Evolutionary conservation across 1,140 invertebrate species (phyloP).

Genomic region (Bathynomus jamesi): DNA sequence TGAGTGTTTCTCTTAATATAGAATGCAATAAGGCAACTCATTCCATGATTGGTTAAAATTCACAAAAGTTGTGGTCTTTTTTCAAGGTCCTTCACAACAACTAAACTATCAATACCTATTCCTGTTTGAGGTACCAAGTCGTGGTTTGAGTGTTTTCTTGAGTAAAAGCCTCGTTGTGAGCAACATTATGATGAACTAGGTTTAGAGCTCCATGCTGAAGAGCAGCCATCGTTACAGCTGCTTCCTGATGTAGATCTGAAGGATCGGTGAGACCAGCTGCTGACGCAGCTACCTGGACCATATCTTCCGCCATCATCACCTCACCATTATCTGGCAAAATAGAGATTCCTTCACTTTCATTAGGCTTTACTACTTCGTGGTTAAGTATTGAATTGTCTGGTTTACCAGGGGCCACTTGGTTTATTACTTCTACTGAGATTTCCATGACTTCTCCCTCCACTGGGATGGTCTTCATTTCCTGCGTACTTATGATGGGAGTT

Average conservation of each 20-base stretch:
- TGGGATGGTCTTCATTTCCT: neutral
- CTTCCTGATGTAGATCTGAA: neutral
- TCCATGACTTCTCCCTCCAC: neutral
- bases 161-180: too few relatives aligned
- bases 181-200: neutral
- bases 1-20: too few relatives aligned
- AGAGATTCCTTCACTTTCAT: neutral
- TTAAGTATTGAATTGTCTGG: too few relatives aligned
- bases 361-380: neutral
- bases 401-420: neutral
- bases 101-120: neutral
- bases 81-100: too few relatives aligned
- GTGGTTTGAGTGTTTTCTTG: too few relatives aligned
- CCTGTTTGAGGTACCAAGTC: neutral
- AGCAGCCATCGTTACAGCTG: constrained; percentile 6
- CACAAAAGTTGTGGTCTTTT: too few relatives aligned
- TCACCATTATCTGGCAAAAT: neutral
- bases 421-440: neutral
- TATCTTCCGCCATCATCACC: neutral
- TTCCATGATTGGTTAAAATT: too few relatives aligned
- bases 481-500: neutral
- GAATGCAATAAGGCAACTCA: too few relatives aligned
- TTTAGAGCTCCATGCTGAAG: constrained; percentile 4
- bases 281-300: neutral
- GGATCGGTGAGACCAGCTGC: neutral